A percentile compares a stretch with the other conserved stretches of the same genome.
phyloP scores from a whole-genome alignment of 2,113 vertebrate genomes.

The Pomatostomus ruficeps region DNA sequence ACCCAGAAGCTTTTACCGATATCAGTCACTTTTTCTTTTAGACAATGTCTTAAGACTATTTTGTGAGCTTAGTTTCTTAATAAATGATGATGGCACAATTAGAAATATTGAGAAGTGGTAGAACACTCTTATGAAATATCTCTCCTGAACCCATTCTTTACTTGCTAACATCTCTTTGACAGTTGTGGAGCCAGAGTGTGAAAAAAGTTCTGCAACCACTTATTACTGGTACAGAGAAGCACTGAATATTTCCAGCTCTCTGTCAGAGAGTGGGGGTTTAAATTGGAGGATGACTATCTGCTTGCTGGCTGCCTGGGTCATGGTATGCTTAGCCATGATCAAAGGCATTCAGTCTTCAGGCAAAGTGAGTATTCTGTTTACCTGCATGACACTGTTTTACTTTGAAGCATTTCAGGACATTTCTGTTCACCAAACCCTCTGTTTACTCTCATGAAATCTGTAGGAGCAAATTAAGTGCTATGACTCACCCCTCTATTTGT shows the following conservation, averaged over 20 bases:
- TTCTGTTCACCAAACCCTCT: background rate
- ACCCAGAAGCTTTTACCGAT: background rate
- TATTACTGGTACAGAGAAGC: constrained; percentile 97
- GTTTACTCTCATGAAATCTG: background rate
- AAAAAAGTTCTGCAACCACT: constrained; percentile 94
- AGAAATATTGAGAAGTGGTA: background rate
- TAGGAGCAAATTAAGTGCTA: background rate
- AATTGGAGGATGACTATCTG: constrained; percentile 97
- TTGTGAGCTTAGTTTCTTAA: background rate
- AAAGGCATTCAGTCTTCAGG: constrained; percentile 98
- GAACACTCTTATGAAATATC: background rate
- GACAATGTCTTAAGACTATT: background rate
- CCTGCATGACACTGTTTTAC: background rate
- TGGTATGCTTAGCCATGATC: constrained; percentile 97
- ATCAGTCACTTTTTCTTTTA: background rate
- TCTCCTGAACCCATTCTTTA: background rate
- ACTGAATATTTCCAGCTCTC: constrained; percentile 88
- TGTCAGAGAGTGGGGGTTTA: constrained; percentile 89
- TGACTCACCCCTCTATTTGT: background rate
- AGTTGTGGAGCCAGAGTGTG: constrained; percentile 94
- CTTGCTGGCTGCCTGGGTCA: constrained; percentile 87
- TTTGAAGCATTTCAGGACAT: background rate
- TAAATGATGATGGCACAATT: background rate
- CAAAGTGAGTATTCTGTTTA: constrained; percentile 80
- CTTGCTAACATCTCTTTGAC: constrained; percentile 8